A percentile compares a stretch with the other conserved stretches of the same genome.
Conservation (phyloP, 2,888 invertebrate genomes). For the Drosophila ustulata region DNA sequence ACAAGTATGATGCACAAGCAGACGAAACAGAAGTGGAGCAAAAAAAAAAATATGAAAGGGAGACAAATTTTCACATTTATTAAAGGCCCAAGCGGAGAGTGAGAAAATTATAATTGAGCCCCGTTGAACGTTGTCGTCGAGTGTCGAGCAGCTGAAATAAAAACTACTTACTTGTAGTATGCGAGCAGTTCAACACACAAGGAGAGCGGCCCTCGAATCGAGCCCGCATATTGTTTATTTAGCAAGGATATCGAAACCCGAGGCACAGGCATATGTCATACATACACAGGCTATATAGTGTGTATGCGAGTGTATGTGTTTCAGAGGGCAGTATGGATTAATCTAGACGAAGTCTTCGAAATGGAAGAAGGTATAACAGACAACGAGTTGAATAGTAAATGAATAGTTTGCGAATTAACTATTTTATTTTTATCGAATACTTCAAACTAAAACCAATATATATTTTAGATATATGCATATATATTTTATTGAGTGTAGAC, state of each 20-base stretch:
- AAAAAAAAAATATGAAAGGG: constrained; percentile 10
- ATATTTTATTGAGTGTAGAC: too few species aligned
- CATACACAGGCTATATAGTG: constrained; percentile 19
- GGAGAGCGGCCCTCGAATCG: constrained; percentile 40
- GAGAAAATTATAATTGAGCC: constrained; percentile 66
- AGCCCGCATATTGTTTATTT: constrained; percentile 79
- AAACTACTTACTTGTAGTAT: constrained; percentile 32
- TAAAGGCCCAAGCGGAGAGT: constrained; percentile 57
- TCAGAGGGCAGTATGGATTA: constrained; percentile 42
- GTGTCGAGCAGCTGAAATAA: constrained; percentile 46
- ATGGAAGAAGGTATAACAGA: too few species aligned
- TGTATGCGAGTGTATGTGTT: constrained; percentile 11
- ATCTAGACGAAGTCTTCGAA: neutral
- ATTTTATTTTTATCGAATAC: too few species aligned
- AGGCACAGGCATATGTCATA: constrained; percentile 63
- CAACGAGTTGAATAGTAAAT: too few species aligned
- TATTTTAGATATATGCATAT: too few species aligned
- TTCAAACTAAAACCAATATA: too few species aligned
- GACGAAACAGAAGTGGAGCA: constrained; percentile 5
- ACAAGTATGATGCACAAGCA: constrained; percentile 6
- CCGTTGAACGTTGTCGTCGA: constrained; percentile 34
- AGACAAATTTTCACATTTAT: constrained; percentile 70
- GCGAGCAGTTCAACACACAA: constrained; percentile 22
- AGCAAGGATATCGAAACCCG: constrained; percentile 73
- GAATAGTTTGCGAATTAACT: too few species aligned